Evolutionary conservation across 1,140 invertebrate genomes (phyloP).

Genomic region (Drosophila murphyi): DNA sequence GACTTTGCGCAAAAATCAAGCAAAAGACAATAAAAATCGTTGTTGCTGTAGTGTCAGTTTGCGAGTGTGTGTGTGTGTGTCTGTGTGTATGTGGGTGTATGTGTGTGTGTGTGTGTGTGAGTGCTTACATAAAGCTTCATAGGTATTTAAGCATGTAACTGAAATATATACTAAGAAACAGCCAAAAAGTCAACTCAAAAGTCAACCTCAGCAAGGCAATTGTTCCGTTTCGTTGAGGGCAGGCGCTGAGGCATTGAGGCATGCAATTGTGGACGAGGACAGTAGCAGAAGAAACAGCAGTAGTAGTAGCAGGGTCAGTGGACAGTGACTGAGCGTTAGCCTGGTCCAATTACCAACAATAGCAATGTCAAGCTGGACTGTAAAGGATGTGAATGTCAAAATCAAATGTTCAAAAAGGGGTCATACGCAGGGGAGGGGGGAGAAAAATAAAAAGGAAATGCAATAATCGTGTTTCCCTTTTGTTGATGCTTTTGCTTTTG

Average conservation of each 20-base stretch:
- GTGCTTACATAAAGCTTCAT: slow-evolving; percentile 51
- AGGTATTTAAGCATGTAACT: slow-evolving; percentile 36
- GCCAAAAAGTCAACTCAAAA: slow-evolving; percentile 26
- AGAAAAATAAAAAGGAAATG: background rate
- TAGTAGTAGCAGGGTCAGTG: slow-evolving; percentile 7
- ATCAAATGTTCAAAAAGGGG: background rate
- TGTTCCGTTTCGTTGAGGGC: slow-evolving; percentile 6
- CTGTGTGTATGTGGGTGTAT: slow-evolving; percentile 13
- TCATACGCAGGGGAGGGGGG: background rate
- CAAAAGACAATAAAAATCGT: slow-evolving; percentile 65
- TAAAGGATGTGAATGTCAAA: slow-evolving; percentile 2
- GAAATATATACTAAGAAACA: slow-evolving; percentile 22
- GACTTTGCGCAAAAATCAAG: slow-evolving; percentile 67
- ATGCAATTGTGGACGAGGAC: slow-evolving; percentile 6
- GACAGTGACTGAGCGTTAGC: slow-evolving; percentile 45
- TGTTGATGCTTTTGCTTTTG: slow-evolving; percentile 13
- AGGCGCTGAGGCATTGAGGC: slow-evolving; percentile 21
- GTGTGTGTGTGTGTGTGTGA: slow-evolving; percentile 16
- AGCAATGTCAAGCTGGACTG: slow-evolving; percentile 25
- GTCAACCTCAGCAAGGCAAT: slow-evolving; percentile 2
- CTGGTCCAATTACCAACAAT: slow-evolving; percentile 62
- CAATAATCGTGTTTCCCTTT: slow-evolving; percentile 15
- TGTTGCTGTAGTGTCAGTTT: slow-evolving; percentile 38
- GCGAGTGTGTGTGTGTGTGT: slow-evolving; percentile 8
- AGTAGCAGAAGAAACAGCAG: background rate